Conservation (phyloP, 1,140 invertebrate genomes). For the Hydropsyche tenuis region DNA sequence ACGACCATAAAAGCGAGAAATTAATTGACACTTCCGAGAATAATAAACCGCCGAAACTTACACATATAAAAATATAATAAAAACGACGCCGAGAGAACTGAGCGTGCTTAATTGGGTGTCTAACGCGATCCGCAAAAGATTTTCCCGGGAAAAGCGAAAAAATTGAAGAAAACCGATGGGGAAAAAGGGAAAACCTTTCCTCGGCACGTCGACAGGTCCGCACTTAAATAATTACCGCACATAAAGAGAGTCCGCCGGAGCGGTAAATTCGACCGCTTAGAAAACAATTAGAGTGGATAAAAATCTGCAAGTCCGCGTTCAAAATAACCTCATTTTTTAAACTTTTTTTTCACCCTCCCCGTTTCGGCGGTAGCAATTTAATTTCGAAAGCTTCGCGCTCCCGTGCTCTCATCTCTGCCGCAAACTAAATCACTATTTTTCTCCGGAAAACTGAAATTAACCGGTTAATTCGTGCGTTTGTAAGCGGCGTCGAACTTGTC, state of each 20-base stretch:
- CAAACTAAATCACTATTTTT: no score
- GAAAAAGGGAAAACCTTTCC: slow-evolving; percentile 37
- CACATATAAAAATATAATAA: neutral
- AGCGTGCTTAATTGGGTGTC: slow-evolving; percentile 33
- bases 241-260: slow-evolving; percentile 44
- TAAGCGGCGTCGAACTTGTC: no score
- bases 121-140: slow-evolving; percentile 34
- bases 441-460: no score
- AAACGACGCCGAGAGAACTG: neutral
- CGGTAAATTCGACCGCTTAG: slow-evolving; percentile 48
- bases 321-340: slow-evolving; percentile 49
- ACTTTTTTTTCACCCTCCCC: slow-evolving; percentile 37
- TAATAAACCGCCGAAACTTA: no score
- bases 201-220: slow-evolving; percentile 48
- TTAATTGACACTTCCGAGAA: neutral
- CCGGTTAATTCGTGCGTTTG: no score
- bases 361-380: slow-evolving; percentile 42
- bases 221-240: slow-evolving; percentile 49
- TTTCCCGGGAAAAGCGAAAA: slow-evolving; percentile 30
- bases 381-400: slow-evolving; percentile 37
- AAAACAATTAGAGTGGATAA: slow-evolving; percentile 51
- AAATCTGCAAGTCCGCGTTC: slow-evolving; percentile 49
- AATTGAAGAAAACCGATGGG: no score
- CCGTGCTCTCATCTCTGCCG: neutral
- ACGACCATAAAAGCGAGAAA: neutral